A percentile compares a stretch with the other conserved stretches of the same genome.
phyloP scores from a whole-genome alignment of 2,113 vertebrate genomes.

The Carassius auratus region DNA sequence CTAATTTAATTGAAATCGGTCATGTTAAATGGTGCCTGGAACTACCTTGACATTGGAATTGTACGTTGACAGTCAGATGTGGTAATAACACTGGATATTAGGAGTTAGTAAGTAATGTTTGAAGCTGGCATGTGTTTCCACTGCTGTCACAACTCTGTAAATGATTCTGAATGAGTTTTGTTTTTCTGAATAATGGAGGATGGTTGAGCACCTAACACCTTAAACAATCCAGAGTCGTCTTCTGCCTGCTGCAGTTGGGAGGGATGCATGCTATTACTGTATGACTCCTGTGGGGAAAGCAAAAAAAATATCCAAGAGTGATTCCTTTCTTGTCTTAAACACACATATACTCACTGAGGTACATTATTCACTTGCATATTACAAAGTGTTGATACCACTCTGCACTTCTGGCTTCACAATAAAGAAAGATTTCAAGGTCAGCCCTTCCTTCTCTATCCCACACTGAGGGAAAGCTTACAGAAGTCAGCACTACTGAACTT shows the following conservation, averaged over 20 bases:
- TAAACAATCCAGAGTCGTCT: constrained; percentile 23
- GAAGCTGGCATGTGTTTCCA: constrained; percentile 43
- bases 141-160: constrained; percentile 35
- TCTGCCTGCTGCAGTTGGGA: constrained; percentile 49
- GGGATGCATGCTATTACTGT: constrained; percentile 54
- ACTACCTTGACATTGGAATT: background rate
- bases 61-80: background rate
- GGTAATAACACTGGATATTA: constrained; percentile 28
- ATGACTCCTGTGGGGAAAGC: constrained; percentile 51
- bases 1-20: constrained; percentile 26
- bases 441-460: constrained; percentile 23
- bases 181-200: constrained; percentile 11
- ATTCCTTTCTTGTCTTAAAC: constrained; percentile 33
- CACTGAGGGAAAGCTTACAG: constrained; percentile 37
- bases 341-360: constrained; percentile 38
- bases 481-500: constrained; percentile 41
- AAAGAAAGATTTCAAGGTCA: constrained; percentile 44
- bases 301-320: constrained; percentile 38
- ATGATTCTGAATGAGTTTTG: background rate
- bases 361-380: background rate
- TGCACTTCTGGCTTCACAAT: constrained; percentile 34
- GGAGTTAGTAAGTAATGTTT: constrained; percentile 38
- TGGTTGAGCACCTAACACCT: constrained; percentile 34
- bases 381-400: constrained; percentile 7
- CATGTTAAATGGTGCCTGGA: constrained; percentile 19